Base-by-base conservation (phyloP, 2,888 invertebrate genomes). In the Trypoxylon attenuatum region DNA sequence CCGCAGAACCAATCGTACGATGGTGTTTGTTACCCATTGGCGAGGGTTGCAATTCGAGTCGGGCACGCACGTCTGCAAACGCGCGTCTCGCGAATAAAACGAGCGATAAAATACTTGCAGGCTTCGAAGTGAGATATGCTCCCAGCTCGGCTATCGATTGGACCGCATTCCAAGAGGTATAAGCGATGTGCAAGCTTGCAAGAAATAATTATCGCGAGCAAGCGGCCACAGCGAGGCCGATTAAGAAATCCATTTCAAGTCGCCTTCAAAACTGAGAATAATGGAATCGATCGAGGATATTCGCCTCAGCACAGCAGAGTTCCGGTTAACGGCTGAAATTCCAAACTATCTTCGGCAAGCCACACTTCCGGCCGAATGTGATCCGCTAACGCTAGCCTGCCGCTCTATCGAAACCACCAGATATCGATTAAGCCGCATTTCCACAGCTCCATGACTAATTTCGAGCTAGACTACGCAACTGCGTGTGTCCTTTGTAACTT, bases 291-390 rank as follows among this genome's bases (percentile, higher is more conserved):
- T n/a, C n/a, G n/a, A n/a, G n/a, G n/a, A n/a, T n/a, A n/a, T 27
- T 23, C 45, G 27, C 15, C 47, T 16, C 49, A 29, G 19, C 33
- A 60, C n/a, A n/a, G n/a, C n/a, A n/a, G n/a, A 68, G 55, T 68
- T 67, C 43, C 60, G 51, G 13, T 47, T 50, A 52, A 19, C 46
- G 61, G 63, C 46, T 69, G 69, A 69, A 69, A 69, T 69, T 69
- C 69, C 69, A 69, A 62, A 69, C 69, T 69, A 69, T 54, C 69
- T 58, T 54, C 55, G 42, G 69, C 51, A 58, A 69, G 54, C 57
- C 55, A 16, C 62, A 58, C 69, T 69, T 69, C 69, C 69, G 69
- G 47, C 58, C 43, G 69, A 69, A 68, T 69, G 55, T 58, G 69
- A 69, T 69, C 53, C 69, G 29, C 16, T 19, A 19, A 21, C 8